Percentiles rank a stretch among this genome's conserved stretches.
Conservation (phyloP, 1,140 invertebrate genomes). For the Rhopalosiphum maidis region DNA sequence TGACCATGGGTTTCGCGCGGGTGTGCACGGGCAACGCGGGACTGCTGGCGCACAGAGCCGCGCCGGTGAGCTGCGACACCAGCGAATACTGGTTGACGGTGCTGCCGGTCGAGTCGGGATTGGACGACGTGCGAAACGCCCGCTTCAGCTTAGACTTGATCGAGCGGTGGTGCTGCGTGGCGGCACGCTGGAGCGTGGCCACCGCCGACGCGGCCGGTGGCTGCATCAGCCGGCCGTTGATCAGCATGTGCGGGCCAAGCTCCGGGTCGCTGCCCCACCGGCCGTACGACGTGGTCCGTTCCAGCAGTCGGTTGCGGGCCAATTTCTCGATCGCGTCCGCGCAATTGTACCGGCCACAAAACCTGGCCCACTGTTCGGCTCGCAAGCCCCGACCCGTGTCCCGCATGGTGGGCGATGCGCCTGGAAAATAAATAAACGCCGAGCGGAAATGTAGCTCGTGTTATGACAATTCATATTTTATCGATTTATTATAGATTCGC, state of each 20-base stretch:
- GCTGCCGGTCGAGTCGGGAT: conserved; percentile 63
- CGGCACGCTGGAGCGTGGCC: conserved; percentile 55
- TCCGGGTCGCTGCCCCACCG: conserved; percentile 70
- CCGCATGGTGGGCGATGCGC: conserved; percentile 75
- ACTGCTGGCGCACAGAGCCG: conserved; percentile 70
- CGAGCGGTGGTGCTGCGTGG: conserved; percentile 63
- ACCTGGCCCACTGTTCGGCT: conserved; percentile 81
- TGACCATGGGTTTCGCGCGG: conserved; percentile 66
- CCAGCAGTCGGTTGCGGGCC: conserved; percentile 68
- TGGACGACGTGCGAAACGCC: conserved; percentile 66
- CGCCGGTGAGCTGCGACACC: conserved; percentile 70
- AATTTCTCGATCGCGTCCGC: conserved; percentile 78
- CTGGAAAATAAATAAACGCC: conserved; percentile 63
- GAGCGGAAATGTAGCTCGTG: not conserved
- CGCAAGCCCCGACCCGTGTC: conserved; percentile 75
- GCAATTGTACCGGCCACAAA: conserved; percentile 76
- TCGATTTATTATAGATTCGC: no score
- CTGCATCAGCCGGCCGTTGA: conserved; percentile 60
- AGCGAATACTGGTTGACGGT: conserved; percentile 62
- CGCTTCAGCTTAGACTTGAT: conserved; percentile 68
- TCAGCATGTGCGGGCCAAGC: conserved; percentile 60
- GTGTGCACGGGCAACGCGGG: conserved; percentile 67
- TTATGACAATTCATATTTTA: no score
- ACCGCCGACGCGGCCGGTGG: conserved; percentile 52
- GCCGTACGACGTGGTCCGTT: conserved; percentile 67